Evolutionary conservation across 92 coral and sea anemone species (phyloP).

Genomic region (Palythoa grandis): DNA sequence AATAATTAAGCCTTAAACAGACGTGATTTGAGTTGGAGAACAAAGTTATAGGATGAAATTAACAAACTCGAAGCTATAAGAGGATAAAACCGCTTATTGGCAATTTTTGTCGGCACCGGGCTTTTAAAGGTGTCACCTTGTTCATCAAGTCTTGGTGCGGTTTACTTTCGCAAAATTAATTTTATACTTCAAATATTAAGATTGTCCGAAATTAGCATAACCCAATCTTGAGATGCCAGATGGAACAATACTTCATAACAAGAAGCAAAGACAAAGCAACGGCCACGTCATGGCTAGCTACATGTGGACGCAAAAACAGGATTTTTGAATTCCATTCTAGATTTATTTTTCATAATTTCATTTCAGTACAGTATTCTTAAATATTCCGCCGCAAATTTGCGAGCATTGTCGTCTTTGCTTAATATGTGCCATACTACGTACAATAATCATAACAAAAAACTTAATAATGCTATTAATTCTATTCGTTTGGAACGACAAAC

Average conservation of each 20-base stretch:
- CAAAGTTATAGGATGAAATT: neutral
- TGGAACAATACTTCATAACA: conserved; percentile 8
- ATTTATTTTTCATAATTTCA: conserved; percentile 40
- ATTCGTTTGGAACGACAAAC: conserved; percentile 54
- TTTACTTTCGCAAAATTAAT: conserved; percentile 46
- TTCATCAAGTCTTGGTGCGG: conserved; percentile 39
- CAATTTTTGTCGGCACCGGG: conserved; percentile 48
- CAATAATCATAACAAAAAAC: conserved; percentile 28
- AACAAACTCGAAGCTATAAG: conserved; percentile 1
- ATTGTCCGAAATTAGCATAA: conserved; percentile 41
- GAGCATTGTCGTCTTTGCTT: conserved; percentile 30
- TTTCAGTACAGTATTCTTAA: conserved; percentile 31
- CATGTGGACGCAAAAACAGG: neutral
- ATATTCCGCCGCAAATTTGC: conserved; percentile 31
- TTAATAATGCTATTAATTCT: conserved; percentile 16
- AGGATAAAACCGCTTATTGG: conserved; percentile 16
- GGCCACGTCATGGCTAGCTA: conserved; percentile 20
- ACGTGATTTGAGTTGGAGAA: neutral
- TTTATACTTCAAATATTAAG: conserved; percentile 47
- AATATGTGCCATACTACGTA: neutral
- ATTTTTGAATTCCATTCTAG: conserved; percentile 15
- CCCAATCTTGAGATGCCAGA: conserved; percentile 18
- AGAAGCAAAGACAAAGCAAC: neutral
- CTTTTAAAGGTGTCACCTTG: conserved; percentile 41
- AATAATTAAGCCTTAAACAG: neutral